A percentile compares a stretch with the other conserved stretches of the same genome.
Evolutionary conservation across 2,797 vertebrate species (phyloP).

Genomic region (Poeciliopsis infans): DNA sequence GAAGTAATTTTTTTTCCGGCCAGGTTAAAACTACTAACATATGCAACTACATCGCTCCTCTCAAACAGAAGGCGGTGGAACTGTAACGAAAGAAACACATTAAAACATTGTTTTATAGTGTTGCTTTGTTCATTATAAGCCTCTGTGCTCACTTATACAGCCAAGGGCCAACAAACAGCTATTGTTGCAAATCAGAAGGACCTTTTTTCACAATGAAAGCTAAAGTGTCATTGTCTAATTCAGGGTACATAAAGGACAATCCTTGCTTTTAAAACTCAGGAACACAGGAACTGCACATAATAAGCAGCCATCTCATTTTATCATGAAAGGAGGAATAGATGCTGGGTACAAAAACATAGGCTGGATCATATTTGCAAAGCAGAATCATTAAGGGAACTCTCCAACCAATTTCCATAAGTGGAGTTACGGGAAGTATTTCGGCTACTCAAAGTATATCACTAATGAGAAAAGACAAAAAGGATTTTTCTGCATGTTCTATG

Average conservation of each 20-base stretch:
- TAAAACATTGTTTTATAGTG: not conserved
- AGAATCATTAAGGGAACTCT: conserved; percentile 74
- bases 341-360: conserved; percentile 62
- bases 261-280: conserved; percentile 37
- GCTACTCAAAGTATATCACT: conserved; percentile 82
- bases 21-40: conserved; percentile 2
- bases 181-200: not conserved
- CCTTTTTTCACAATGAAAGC: conserved; percentile 34
- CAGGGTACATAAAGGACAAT: not conserved
- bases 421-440: conserved; percentile 83
- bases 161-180: not conserved
- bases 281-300: conserved; percentile 35
- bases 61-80: not conserved
- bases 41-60: not conserved
- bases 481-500: conserved; percentile 85
- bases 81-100: not conserved
- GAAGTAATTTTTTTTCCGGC: conserved; percentile 45
- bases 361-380: conserved; percentile 75
- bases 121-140: conserved; percentile 4
- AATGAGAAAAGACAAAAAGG: conserved; percentile 87
- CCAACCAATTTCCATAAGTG: conserved; percentile 82
- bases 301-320: conserved; percentile 53
- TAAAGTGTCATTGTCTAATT: conserved; percentile 34
- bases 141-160: not conserved
- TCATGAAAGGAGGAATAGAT: conserved; percentile 59